Percentiles rank a stretch among this genome's conserved stretches.
These are phyloP conservation scores for Oncorhynchus tshawytscha DNA, from an alignment of 2,113 vertebrate genomes.

Conservation along the genomic window DNA sequence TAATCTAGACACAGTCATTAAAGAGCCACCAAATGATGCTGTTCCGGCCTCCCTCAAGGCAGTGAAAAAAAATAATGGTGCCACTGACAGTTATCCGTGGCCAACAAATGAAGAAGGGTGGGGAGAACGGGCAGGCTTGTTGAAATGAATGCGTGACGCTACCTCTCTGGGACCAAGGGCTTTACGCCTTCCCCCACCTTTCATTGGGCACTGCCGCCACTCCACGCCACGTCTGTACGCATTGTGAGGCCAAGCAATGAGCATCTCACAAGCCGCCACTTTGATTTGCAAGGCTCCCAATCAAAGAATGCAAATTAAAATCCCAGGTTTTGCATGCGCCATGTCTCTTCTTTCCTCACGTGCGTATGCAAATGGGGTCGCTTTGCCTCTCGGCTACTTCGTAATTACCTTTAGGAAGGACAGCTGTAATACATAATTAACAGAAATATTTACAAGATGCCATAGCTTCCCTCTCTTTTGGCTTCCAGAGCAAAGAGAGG, in stretches of 20 bases:
- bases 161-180: not conserved
- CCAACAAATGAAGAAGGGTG: not conserved
- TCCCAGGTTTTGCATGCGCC: conserved; percentile 54
- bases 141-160: not conserved
- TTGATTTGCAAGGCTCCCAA: conserved; percentile 52
- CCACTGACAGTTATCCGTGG: not conserved
- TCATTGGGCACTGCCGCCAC: too few relatives aligned
- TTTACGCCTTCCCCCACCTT: too few relatives aligned
- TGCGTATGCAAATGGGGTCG: conserved; percentile 53
- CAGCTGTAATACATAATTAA: conserved; percentile 99
- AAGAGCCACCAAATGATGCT: conserved; percentile 47
- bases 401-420: conserved; percentile 85
- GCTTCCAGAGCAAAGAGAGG: not conserved
- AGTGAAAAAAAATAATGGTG: conserved; percentile 6
- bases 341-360: conserved; percentile 37
- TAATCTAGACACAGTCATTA: conserved; percentile 56
- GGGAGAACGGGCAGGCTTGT: not conserved
- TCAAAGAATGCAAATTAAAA: conserved; percentile 61
- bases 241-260: not conserved
- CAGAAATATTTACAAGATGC: conserved; percentile 70
- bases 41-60: conserved; percentile 46
- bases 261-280: conserved; percentile 42
- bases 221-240: not conserved
- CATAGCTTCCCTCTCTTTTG: not conserved
- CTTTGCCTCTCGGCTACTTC: conserved; percentile 58